Base-by-base conservation (phyloP, 1,140 invertebrate species). In the Drosophila pallidifrons region DNA sequence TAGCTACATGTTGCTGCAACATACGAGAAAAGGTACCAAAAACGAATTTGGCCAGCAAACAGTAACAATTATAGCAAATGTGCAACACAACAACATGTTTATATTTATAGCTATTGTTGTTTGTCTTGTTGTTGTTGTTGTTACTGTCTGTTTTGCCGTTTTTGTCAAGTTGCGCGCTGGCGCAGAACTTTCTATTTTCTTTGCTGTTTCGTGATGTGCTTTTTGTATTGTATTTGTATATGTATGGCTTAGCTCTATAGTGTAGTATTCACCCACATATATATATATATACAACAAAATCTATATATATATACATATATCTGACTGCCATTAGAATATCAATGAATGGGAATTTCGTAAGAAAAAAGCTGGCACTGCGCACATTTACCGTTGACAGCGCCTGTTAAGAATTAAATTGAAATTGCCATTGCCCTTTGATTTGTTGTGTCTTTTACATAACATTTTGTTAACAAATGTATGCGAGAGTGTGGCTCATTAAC, bases 101-200 rank as follows among this genome's bases (percentile, higher is more conserved):
- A 54, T 54, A 54, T 35, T 43, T 65, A 28, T 64, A 28, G 32
- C 30, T 54, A 47, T 57, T 59, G 43, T 51, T 52, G 11, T 20
- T 52, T 30, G 47, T 41, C 32, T 32, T 8, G 38, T 32, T 75
- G 38, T 20, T 74, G 52, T 61, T 57, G 57, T 47, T 75, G 68
- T 60, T 60, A 13, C 46, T 72, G 45, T 71, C 59, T 71, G 59
- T 20, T 67, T 75, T 25, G 64, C 45, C 51, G 41, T 54, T 41
- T 70, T 55, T 54, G 49, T 63, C 55, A 58, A 67, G 55, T 63
- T 73, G 55, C 16, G 57, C 58, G 57, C 43, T 57, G 55, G 60
- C 61, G 66, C 80, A 91, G 87, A 91, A 91, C 82, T 91, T 91
- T 91, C 80, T 91, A 91, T 91, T 91, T 91, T 91, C 80, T 91